Base-by-base conservation (phyloP, 2,888 invertebrate species). In the Smittia aterrima region DNA sequence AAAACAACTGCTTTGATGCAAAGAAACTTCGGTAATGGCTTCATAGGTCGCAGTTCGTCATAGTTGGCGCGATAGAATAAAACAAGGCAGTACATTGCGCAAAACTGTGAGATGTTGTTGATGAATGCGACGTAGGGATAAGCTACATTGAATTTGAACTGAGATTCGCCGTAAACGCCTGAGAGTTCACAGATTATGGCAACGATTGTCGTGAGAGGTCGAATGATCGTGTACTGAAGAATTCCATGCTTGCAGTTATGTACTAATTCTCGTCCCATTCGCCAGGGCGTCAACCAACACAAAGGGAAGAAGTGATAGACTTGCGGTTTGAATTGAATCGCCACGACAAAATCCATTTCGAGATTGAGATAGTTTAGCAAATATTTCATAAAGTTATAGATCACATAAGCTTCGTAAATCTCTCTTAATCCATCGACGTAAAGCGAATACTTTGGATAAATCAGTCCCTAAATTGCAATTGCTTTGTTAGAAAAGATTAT, bases 1-100 rank as follows among this genome's bases (percentile, higher is more conserved):
- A 98, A 98, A 24, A 98, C 96, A 74, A 98, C 96, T 77, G 96
- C 95, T 85, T 98, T 98, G 78, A 98, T 96, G 83, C 97, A 97
- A 72, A 98, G 85, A 84, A 98, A 97, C 84, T 98, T 98, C 66
- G 95, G 93, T 77, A 98, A 87, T 0, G 98, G 98, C 80, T 91
- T 92, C 92, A 98, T 95, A 3, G 96, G 96, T 78, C 89, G 88
- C 66, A 98, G 83, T 82, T 96, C 95, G 18, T 73, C 88, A 79
- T 89, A 88, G 81, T 93, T 95, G 2, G 96, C 96, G 82, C 88
- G 89, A 81, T 98, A 98, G 83, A 98, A 98, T 77, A 98, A 85
- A 22, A 97, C 93, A 75, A 98, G 85, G 80, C 96, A 96, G 79
- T 98, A 98, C 96, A 98, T 96, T 18, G 97, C 97, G 76, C 92